Base-by-base conservation (phyloP, 2,797 vertebrate species). In the Agapornis canus region DNA sequence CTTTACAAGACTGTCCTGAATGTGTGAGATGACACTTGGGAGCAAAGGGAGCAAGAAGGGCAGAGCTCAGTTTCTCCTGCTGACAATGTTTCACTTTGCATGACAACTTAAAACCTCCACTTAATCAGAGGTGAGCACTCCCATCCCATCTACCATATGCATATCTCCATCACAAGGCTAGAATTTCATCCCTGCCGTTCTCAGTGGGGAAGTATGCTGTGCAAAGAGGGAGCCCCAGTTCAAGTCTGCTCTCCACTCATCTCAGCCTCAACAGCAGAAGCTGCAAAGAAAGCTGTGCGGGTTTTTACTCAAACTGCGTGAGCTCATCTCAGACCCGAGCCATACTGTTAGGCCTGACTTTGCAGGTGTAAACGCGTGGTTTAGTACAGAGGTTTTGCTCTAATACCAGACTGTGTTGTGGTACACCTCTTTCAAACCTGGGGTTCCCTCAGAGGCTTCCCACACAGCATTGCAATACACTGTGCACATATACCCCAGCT, bases 21-120 rank as follows among this genome's bases (percentile, higher is more conserved):
- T 0, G 0, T 82, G 89, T 90, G 89, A 92, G 87, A 78, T 92
- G 82, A 92, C 76, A 35, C 47, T 6, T 61, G 9, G 77, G 54
- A 88, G 26, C 49, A 86, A 88, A 92, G 32, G 40, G 25, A 60
- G 37, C 65, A 78, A 76, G 87, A 51, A 69, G 26, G 47, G 12
- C 59, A 82, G 70, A 90, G 91, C 86, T 95, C 94, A 66, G 83
- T 94, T 96, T 96, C 96, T 70, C 73, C 80, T 70, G 48, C 68
- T 86, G 95, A 88, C 9, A 29, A 25, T 0, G 5, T 95, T 88
- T 95, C 77, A 65, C 73, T 94, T 84, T 63, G 82, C 83, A 86
- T 81, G 85, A 95, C 82, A 91, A 88, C 37, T 59, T 81, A 86
- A 96, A 94, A 86, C 90, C 76, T 65, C 35, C 54, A 5, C 8